Percentiles rank a stretch among this genome's conserved stretches.
phyloP scores from a whole-genome alignment of 2,888 invertebrate species.

The Schrankia costaestrigalis region DNA sequence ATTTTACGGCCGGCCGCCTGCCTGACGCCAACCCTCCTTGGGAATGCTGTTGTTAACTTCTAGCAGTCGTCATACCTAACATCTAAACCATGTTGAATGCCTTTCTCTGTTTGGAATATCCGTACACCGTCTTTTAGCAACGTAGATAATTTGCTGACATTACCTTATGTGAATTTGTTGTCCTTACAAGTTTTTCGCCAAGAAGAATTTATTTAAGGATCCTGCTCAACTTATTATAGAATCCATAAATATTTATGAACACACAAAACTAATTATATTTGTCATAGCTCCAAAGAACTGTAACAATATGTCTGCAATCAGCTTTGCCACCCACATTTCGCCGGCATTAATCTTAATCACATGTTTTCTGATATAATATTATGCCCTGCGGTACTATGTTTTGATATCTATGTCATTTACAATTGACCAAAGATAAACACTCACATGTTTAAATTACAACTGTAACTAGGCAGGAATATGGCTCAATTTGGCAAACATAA shows the following conservation, averaged over 20 bases:
- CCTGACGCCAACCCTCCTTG: too few species aligned
- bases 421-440: constrained; percentile 19
- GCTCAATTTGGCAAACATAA: constrained; percentile 28
- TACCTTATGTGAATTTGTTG: too few species aligned
- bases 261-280: constrained; percentile 28
- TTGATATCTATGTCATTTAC: constrained; percentile 21
- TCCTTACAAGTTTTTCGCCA: too few species aligned
- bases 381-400: constrained; percentile 35
- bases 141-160: too few species aligned
- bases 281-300: constrained; percentile 28
- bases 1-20: too few species aligned
- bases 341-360: constrained; percentile 37
- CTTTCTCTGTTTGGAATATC: too few species aligned
- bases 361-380: constrained; percentile 31
- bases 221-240: not conserved
- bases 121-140: too few species aligned
- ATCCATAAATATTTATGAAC: constrained; percentile 28
- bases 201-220: constrained; percentile 1
- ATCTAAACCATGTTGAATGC: too few species aligned
- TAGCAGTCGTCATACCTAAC: too few species aligned
- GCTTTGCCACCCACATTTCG: constrained; percentile 31
- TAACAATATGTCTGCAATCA: constrained; percentile 30
- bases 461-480: constrained; percentile 12
- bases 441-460: constrained; percentile 25
- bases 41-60: too few species aligned